These are phyloP conservation scores for Tokudaia tokunoshimensis DNA, from an alignment of 2,797 vertebrate genomes.

Conservation along the genomic window DNA sequence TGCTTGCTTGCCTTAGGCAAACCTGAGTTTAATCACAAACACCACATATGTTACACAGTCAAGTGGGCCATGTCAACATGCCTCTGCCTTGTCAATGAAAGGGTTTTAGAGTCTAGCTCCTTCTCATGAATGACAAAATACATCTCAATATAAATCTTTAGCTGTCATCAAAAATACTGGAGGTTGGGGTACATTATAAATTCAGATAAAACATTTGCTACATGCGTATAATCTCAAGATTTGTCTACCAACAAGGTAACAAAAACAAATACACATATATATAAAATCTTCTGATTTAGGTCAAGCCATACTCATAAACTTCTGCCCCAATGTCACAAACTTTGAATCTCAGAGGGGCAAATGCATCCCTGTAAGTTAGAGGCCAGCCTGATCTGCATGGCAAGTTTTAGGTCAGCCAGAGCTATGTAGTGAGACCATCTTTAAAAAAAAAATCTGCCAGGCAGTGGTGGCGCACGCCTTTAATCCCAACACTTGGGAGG, in stretches of 20 bases:
- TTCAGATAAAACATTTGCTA: neutral
- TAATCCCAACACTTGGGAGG: too few species aligned
- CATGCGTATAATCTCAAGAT: too few species aligned
- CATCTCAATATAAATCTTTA: neutral
- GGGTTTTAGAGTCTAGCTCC: neutral
- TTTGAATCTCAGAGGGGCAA: neutral
- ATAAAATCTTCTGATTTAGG: neutral
- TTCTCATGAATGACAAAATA: neutral
- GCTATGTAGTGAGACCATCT: neutral
- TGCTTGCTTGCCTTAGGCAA: neutral
- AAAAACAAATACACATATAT: neutral
- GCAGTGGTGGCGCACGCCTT: too few species aligned
- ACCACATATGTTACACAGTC: neutral
- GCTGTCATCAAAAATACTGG: slow-evolving; percentile 46
- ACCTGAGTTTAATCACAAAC: neutral
- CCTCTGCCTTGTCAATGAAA: neutral
- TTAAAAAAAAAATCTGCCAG: too few species aligned
- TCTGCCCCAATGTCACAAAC: neutral
- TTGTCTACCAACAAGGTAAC: neutral
- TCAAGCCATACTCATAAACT: neutral
- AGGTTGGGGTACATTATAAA: neutral
- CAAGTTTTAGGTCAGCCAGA: neutral
- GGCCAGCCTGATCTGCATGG: neutral
- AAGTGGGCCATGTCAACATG: neutral
- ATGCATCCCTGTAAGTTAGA: neutral